Evolutionary conservation across 2,888 invertebrate species (phyloP), one percentile per base, ranked within the genome.

Genomic region (Pemphredon lugubris): DNA sequence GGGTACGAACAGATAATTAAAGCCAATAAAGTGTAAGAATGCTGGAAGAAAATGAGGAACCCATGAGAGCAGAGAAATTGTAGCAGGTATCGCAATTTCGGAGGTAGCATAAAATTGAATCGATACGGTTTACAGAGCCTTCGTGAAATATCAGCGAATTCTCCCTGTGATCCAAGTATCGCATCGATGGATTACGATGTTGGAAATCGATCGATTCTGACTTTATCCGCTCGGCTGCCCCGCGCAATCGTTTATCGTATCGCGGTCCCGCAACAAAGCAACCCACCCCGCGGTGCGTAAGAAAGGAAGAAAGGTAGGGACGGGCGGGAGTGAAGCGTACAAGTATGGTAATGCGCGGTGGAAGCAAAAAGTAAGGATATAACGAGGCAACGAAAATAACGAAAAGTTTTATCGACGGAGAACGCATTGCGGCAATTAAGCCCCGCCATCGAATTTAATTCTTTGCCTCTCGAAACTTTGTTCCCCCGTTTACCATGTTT

Each of bases 51-150:
- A 34, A n/a, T 4, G 34, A n/a, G 4, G n/a, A 34, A 34, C 9
- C 3, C n/a, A n/a, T 34, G 3, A 0, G 1, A 34, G 34, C n/a
- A n/a, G n/a, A 34, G 18, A 11, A 7, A 13, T 1, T n/a, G n/a
- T n/a, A n/a, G n/a, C n/a, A n/a, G 9, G 11, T 5, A 26, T 11
- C 9, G 23, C 58, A 14, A 16, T 65, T 58, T 37, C 32, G 18
- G 44, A 54, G 45, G 39, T 34, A 32, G 53, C 44, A 54, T 57
- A 69, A 65, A 73, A 73, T 60, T 57, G 69, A 73, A 74, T 73
- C 51, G 69, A 61, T 60, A 58, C 67, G 60, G 61, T 66, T 66
- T 65, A 75, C 54, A 58, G 39, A 40, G 18, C 16, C 34, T 21
- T 44, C 50, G 45, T 53, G 44, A 63, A 63, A 44, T 39, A 66